These are phyloP conservation scores for Ophthalmolycus amberensis DNA, from an alignment of 2,113 vertebrate genomes.

Conservation along the genomic window DNA sequence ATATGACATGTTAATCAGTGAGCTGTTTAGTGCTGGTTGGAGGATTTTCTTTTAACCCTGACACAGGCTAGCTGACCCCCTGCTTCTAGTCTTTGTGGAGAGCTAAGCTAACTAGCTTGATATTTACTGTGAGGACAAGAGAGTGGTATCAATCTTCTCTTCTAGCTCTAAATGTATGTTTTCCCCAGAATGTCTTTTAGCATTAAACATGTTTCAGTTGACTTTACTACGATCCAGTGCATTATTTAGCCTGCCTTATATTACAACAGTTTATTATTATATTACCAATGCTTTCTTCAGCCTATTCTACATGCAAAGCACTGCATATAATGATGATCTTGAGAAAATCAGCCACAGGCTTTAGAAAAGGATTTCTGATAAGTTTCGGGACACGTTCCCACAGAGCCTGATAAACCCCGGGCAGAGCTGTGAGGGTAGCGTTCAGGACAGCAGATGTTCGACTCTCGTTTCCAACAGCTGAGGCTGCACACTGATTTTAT, in stretches of 20 bases:
- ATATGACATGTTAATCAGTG: not conserved
- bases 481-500: constrained; percentile 76
- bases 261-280: not conserved
- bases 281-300: not conserved
- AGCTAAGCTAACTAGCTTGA: constrained; percentile 2
- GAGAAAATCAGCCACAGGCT: constrained; percentile 39
- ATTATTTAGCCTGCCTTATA: not conserved
- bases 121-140: not conserved
- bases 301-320: not conserved
- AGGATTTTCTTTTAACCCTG: not conserved
- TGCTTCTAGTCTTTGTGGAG: not conserved
- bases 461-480: constrained; percentile 78
- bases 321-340: not conserved
- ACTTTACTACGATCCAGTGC: not conserved
- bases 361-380: constrained; percentile 44
- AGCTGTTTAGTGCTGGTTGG: not conserved
- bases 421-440: constrained; percentile 35
- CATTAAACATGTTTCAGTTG: not conserved
- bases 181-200: not conserved
- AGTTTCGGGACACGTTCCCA: constrained; percentile 45
- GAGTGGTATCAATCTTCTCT: not conserved
- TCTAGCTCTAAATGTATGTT: not conserved
- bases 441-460: constrained; percentile 73
- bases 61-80: not conserved
- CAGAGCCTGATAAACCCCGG: constrained; percentile 40